Evolutionary conservation across 2,113 vertebrate species (phyloP), one percentile per base, ranked within the genome.

Genomic region (Ictalurus punctatus): DNA sequence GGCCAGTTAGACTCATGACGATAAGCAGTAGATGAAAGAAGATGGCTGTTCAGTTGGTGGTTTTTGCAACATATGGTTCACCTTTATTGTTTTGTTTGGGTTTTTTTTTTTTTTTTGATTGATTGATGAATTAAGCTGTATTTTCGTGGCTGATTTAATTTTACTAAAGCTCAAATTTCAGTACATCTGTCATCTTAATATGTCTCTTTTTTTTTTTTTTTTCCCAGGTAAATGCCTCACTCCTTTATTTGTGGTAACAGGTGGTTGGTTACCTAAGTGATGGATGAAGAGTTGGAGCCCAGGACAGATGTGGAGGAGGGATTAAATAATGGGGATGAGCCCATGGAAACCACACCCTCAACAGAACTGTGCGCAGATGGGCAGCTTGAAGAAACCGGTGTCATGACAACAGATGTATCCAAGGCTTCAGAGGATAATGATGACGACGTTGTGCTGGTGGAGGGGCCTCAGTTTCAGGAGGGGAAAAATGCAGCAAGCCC

Each of bases 361-460:
- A 96, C 94, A 96, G 92, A 87, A 25, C 91, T 81, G 85, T 54
- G 91, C 91, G 90, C 92, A 30, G 91, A 94, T 84, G 89, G 90
- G 0, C 91, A 93, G 54, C 93, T 92, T 90, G 86, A 91, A 83
- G 88, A 94, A 90, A 84, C 89, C 10, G 93, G 90, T 93, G 90
- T 97, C 92, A 91, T 95, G 92, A 93, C 79, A 91, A 93, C 92
- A 88, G 93, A 88, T 52, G 59, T 63, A 61, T 82, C 90, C 85
- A 90, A 83, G 65, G 58, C 83, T 59, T 44, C 86, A 91, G 96
- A 96, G 87, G 93, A 94, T 92, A 94, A 95, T 87, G 94, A 96
- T 78, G 96, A 96, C 0, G 98, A 99, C 80, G 98, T 99, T 90
- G 98, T 99, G 88, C 96, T 99, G 86, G 97, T 99, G 89, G 97